Conservation (phyloP, 2,888 invertebrate genomes). For the Ommatoiulus sabulosus region DNA sequence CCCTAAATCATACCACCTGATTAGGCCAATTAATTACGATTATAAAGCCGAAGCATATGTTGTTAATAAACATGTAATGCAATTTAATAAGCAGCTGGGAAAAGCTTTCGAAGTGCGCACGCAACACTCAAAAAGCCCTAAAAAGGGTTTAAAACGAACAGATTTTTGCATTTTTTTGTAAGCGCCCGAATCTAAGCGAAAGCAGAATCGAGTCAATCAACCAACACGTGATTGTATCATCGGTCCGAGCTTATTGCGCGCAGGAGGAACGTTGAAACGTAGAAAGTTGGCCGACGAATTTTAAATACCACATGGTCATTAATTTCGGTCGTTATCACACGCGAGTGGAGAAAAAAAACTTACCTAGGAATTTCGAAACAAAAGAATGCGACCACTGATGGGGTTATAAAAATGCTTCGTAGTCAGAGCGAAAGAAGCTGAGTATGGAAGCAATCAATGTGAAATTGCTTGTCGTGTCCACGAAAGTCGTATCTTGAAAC, state of each 20-base stretch:
- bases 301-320: slow-evolving; percentile 32
- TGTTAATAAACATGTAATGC: slow-evolving; percentile 46
- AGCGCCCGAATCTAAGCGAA: background rate
- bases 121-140: background rate
- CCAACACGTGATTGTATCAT: background rate
- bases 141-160: slow-evolving; percentile 41
- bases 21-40: slow-evolving; percentile 26
- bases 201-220: slow-evolving; percentile 3
- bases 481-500: background rate
- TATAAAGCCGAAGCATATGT: background rate
- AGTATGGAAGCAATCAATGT: background rate
- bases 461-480: slow-evolving; percentile 1
- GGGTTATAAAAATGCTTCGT: background rate
- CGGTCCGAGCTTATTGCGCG: background rate
- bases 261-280: background rate
- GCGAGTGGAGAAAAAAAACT: background rate
- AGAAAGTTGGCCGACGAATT: background rate
- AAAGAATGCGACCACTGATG: slow-evolving; percentile 41
- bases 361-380: slow-evolving; percentile 2
- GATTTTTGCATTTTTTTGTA: background rate
- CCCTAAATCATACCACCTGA: background rate
- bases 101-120: background rate
- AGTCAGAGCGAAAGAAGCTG: background rate
- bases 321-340: slow-evolving; percentile 33
- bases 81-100: slow-evolving; percentile 23